Percentiles rank a stretch among this genome's conserved stretches.
phyloP scores from a whole-genome alignment of 1,140 invertebrate genomes.

The Aradophagus sp. region DNA sequence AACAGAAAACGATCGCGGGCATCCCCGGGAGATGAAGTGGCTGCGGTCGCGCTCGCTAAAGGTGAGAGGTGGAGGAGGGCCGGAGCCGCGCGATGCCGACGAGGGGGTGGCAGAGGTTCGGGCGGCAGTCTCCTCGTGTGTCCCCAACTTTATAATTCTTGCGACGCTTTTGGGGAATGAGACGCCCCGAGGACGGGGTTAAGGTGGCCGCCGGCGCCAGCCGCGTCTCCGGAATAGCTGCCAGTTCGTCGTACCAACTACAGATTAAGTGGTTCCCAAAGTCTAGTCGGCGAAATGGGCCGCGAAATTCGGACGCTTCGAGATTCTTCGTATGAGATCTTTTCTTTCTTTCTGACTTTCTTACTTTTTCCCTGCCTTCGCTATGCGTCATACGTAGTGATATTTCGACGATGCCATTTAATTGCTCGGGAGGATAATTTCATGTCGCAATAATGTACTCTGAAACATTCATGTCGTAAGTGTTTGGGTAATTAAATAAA shows the following conservation, averaged over 20 bases:
- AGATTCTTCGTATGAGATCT: too few species aligned
- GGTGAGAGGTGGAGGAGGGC: slow-evolving; percentile 55
- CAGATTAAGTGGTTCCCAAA: too few species aligned
- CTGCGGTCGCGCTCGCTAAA: slow-evolving; percentile 39
- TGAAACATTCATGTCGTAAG: too few species aligned
- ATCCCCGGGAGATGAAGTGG: slow-evolving; percentile 55
- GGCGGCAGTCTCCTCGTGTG: slow-evolving; percentile 59
- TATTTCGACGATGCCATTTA: too few species aligned
- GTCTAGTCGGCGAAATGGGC: too few species aligned
- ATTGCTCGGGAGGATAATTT: too few species aligned
- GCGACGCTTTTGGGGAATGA: slow-evolving; percentile 72
- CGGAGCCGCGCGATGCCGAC: slow-evolving; percentile 46
- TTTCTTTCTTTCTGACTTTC: too few species aligned
- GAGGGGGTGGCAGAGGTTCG: slow-evolving; percentile 28
- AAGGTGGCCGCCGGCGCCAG: slow-evolving; percentile 73
- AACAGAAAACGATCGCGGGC: slow-evolving; percentile 42
- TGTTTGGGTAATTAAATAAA: too few species aligned
- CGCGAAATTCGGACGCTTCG: too few species aligned
- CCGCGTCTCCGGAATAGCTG: slow-evolving; percentile 67
- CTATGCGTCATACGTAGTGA: too few species aligned
- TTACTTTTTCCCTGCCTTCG: too few species aligned
- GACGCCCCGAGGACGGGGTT: slow-evolving; percentile 66
- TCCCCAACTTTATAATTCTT: slow-evolving; percentile 74
- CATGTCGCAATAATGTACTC: too few species aligned
- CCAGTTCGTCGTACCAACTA: slow-evolving; percentile 54